phyloP scores from a whole-genome alignment of 2,888 invertebrate genomes.

The Leucania comma region DNA sequence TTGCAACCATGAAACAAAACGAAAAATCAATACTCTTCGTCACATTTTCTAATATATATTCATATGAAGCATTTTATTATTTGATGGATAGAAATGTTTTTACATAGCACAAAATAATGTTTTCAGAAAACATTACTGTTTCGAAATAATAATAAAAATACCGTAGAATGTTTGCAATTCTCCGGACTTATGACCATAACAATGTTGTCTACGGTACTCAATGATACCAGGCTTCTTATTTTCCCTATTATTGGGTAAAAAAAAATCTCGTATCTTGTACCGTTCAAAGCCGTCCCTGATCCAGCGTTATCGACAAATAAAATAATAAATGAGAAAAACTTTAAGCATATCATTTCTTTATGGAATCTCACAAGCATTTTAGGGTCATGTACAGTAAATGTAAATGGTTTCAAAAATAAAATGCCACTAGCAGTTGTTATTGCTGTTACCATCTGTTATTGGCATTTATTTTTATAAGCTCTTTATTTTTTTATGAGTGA shows the following conservation, averaged over 20 bases:
- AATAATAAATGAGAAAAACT: no score
- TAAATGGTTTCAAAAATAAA: no score
- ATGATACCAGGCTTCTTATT: slow-evolving; percentile 37
- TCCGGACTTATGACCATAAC: slow-evolving; percentile 38
- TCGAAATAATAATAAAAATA: neutral
- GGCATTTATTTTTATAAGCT: no score
- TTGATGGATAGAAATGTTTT: rapidly evolving
- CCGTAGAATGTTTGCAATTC: neutral
- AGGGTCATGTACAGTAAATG: no score
- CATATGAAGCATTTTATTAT: neutral
- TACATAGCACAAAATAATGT: neutral
- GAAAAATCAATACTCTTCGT: slow-evolving; percentile 33
- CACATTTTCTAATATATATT: neutral
- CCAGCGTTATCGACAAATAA: no score
- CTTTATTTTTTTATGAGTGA: no score
- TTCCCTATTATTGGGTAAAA: slow-evolving; percentile 15
- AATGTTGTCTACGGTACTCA: slow-evolving; percentile 41
- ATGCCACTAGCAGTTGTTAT: no score
- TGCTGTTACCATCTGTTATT: no score
- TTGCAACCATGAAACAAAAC: slow-evolving; percentile 17
- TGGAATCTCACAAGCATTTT: no score
- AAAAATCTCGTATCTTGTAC: neutral
- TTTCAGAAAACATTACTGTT: neutral
- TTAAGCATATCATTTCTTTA: no score
- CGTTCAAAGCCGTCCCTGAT: no score